Evolutionary conservation across 2,888 invertebrate genomes (phyloP).

Genomic region (Lasioglossum zephyrum): DNA sequence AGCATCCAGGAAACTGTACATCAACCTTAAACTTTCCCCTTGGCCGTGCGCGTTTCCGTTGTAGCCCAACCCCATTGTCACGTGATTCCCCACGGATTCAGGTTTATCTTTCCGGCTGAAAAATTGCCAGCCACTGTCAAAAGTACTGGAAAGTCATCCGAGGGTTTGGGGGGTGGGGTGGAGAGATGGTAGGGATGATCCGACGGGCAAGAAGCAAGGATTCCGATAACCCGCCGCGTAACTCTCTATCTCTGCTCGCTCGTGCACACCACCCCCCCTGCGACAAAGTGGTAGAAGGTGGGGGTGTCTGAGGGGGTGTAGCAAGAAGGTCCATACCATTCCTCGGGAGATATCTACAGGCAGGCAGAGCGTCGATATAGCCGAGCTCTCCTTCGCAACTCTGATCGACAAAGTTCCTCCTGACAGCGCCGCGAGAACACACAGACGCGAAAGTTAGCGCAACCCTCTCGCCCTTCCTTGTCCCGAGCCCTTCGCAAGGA

Average conservation of each 20-base stretch:
- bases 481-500: slow-evolving; percentile 2
- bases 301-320: not conserved
- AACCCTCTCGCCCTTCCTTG: slow-evolving; percentile 45
- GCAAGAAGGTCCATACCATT: slow-evolving; percentile 49
- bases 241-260: slow-evolving; percentile 26
- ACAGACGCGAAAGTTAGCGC: slow-evolving; percentile 65
- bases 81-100: not conserved
- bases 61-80: slow-evolving; percentile 29
- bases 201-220: slow-evolving; percentile 10
- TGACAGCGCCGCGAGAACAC: slow-evolving; percentile 68
- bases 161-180: not conserved
- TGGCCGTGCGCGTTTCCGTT: not conserved
- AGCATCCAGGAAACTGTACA: not conserved
- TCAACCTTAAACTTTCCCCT: not conserved
- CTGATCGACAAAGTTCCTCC: slow-evolving; percentile 78
- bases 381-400: slow-evolving; percentile 72
- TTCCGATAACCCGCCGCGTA: slow-evolving; percentile 34
- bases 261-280: not conserved
- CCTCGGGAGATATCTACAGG: slow-evolving; percentile 61
- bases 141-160: slow-evolving; percentile 42
- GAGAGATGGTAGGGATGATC: slow-evolving; percentile 27
- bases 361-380: slow-evolving; percentile 63
- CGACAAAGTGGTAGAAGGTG: slow-evolving; percentile 4
- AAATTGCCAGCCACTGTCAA: slow-evolving; percentile 42
- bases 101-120: slow-evolving; percentile 50